These are phyloP conservation scores for Noctua pronuba DNA, from an alignment of 2,888 invertebrate species.

Conservation along the genomic window DNA sequence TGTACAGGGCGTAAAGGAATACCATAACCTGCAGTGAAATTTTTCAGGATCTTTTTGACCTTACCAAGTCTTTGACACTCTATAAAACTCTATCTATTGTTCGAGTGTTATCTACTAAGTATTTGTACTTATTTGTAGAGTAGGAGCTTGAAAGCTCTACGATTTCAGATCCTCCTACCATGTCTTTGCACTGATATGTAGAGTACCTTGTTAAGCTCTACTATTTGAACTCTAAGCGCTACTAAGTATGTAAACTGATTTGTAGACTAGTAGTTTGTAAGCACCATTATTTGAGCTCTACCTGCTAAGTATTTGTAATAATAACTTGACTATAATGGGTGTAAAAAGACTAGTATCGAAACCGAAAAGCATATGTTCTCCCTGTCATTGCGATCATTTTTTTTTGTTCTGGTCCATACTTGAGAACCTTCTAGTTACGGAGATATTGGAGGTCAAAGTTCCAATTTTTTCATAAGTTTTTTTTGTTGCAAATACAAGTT, in stretches of 20 bases:
- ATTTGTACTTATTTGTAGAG: neutral
- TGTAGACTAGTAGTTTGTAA: neutral
- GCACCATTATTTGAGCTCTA: too few species aligned
- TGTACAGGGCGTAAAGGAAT: neutral
- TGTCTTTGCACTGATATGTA: neutral
- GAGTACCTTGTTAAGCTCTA: neutral
- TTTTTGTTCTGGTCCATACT: neutral
- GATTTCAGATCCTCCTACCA: neutral
- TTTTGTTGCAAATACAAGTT: neutral
- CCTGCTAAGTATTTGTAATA: neutral
- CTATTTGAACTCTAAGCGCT: neutral
- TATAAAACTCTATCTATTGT: neutral
- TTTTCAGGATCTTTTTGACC: neutral
- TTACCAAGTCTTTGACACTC: too few species aligned
- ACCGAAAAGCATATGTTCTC: neutral
- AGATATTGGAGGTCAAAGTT: neutral
- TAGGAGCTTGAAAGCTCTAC: neutral
- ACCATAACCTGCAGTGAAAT: too few species aligned
- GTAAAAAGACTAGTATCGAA: neutral
- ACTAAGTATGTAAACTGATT: neutral
- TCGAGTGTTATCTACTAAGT: neutral
- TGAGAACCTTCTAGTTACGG: neutral
- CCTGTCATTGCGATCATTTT: neutral
- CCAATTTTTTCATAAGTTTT: neutral
- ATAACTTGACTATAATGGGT: neutral